Evolutionary conservation across 1,140 invertebrate species (phyloP), one percentile per base, ranked within the genome.

Genomic region (Lucilia cuprina): DNA sequence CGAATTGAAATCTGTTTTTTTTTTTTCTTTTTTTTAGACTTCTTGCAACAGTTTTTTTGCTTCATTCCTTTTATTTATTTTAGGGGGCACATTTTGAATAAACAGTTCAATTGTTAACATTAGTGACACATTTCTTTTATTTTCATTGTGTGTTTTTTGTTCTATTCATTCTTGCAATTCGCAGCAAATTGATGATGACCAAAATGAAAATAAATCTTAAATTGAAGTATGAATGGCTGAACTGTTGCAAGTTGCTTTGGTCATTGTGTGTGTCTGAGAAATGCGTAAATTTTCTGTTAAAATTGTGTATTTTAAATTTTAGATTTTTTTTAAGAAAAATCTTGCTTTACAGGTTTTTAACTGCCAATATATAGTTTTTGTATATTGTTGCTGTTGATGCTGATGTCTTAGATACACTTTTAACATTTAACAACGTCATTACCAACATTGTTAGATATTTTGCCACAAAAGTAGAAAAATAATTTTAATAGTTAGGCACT

Each of bases 51-150:
- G 50, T 17, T 60, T 60, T 17, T 60, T 30, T 30, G 25, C 25
- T 30, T 30, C 25, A 30, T 30, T 30, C 25, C 25, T 30, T 14
- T 60, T 60, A 60, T 60, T 60, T 60, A 60, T 17, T 60, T 70
- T 19, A 21, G 21, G 65, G 65, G 65, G n/a, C 21, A 70, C 19
- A 70, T 70, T 70, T 60, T 21, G 19, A 70, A 70, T 21, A 70
- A 70, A 70, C 65, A 70, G 65, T 70, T 70, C 65, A 70, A 70
- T 70, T 70, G 65, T 70, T 70, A 70, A n/a, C 65, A 70, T 19
- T 25, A 19, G 65, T 70, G 65, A 70, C 65, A 70, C 65, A 70
- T 70, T 70, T 70, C 65, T 70, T 70, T 70, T 19, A 70, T 21
- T 70, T 70, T 21, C 65, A 10, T 41, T 41, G 41, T 41, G 5